Conservation (phyloP, 2,888 invertebrate genomes). For the Pinctada fucata region DNA sequence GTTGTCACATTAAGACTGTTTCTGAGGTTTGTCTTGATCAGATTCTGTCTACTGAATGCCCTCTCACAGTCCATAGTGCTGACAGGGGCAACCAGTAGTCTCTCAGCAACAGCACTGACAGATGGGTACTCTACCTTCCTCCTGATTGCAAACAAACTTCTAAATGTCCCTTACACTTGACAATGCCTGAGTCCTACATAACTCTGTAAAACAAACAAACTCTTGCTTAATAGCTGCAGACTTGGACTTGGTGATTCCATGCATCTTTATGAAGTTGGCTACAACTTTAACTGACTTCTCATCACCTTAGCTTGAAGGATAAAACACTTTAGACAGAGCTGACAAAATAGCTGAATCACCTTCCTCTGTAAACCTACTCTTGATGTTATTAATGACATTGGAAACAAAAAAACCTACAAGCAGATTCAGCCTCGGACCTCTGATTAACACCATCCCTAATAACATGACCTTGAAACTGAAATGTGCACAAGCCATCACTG, state of each 20-base stretch:
- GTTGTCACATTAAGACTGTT: not conserved
- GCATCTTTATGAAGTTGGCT: not conserved
- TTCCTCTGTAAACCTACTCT: not conserved
- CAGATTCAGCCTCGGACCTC: slow-evolving; percentile 36
- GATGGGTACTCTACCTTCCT: slow-evolving; percentile 13
- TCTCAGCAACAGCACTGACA: slow-evolving; percentile 28
- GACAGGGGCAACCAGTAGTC: slow-evolving; percentile 29
- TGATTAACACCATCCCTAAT: slow-evolving; percentile 46
- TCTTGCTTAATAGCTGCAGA: not conserved
- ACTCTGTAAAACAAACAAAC: slow-evolving; percentile 13
- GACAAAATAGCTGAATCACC: not conserved
- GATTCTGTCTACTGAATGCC: slow-evolving; percentile 25
- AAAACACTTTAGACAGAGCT: not conserved
- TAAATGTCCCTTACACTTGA: slow-evolving; percentile 6
- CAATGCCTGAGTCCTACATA: slow-evolving; percentile 15
- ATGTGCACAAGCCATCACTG: slow-evolving; percentile 38
- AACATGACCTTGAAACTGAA: slow-evolving; percentile 46
- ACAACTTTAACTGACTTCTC: not conserved
- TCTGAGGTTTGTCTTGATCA: slow-evolving; percentile 16
- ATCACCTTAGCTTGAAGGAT: not conserved
- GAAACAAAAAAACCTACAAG: slow-evolving; percentile 39
- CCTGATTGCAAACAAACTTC: slow-evolving; percentile 25
- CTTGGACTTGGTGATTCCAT: not conserved
- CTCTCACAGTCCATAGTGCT: slow-evolving; percentile 39
- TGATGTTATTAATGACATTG: not conserved